Percentiles rank a stretch among this genome's conserved stretches.
These are phyloP conservation scores for Tenodera sinensis DNA, from an alignment of 2,888 invertebrate genomes.

Conservation along the genomic window DNA sequence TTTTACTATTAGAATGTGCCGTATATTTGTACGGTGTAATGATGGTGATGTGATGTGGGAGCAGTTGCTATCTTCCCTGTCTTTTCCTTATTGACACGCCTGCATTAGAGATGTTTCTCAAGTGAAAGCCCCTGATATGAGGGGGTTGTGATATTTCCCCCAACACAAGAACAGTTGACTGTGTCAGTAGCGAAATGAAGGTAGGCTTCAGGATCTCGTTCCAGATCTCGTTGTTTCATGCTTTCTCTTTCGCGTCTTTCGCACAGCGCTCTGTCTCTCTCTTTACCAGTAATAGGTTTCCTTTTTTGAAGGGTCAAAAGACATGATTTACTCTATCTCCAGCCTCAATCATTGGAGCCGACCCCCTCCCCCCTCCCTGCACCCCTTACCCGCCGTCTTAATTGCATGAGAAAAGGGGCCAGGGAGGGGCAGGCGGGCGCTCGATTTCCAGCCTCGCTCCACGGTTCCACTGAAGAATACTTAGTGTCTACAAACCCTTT, in stretches of 20 bases:
- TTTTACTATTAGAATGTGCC: no score
- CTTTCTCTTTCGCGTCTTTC: conserved; percentile 13
- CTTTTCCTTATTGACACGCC: no score
- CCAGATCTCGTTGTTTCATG: background rate
- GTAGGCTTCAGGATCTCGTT: background rate
- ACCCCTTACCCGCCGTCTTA: conserved; percentile 22
- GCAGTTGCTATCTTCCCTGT: no score
- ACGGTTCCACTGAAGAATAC: background rate
- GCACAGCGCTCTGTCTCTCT: conserved; percentile 18
- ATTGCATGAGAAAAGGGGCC: conserved; percentile 24
- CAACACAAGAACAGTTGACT: no score
- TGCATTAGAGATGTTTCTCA: no score
- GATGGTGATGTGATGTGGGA: no score
- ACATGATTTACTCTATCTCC: conserved; percentile 33
- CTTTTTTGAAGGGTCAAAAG: conserved; percentile 33
- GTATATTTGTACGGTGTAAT: no score
- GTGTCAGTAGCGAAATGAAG: background rate
- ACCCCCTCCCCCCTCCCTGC: background rate
- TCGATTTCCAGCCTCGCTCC: conserved; percentile 18
- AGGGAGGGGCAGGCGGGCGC: conserved; percentile 5
- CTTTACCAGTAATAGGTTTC: conserved; percentile 32
- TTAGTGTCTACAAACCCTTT: background rate
- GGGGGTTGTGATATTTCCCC: no score
- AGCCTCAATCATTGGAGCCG: conserved; percentile 30
- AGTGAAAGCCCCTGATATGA: no score